phyloP scores from a whole-genome alignment of 2,113 vertebrate genomes.

The Cavia aperea region DNA sequence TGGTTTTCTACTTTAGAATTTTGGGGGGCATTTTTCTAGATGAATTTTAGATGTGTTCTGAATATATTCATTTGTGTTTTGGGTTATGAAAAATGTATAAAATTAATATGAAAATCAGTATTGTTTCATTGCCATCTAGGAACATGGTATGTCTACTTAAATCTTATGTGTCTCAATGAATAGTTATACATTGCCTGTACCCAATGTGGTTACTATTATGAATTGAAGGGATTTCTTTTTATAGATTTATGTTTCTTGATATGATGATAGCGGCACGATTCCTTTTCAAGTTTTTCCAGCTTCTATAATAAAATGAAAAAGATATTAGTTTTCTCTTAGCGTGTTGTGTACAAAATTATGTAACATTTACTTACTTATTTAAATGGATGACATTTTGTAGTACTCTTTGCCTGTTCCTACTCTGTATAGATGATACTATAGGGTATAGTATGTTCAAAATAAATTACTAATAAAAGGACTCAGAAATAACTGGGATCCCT shows the following conservation, averaged over 20 bases:
- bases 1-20: neutral
- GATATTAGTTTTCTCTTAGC: neutral
- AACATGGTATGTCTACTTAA: neutral
- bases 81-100: neutral
- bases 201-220: neutral
- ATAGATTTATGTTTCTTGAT: slow-evolving; percentile 11
- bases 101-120: neutral
- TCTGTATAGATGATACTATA: neutral
- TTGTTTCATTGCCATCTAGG: neutral
- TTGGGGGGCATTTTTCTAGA: neutral
- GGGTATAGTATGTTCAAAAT: neutral
- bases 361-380: neutral
- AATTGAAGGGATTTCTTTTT: slow-evolving; percentile 37
- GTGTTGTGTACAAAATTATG: neutral
- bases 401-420: slow-evolving; percentile 2
- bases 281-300: neutral
- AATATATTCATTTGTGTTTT: slow-evolving; percentile 5
- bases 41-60: slow-evolving; percentile 2
- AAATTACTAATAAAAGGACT: neutral
- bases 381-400: neutral
- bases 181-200: neutral
- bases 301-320: slow-evolving; percentile 18
- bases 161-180: neutral
- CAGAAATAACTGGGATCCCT: neutral
- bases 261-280: neutral